Conservation (phyloP, 2,888 invertebrate species). For the Choristoneura rosaceana region DNA sequence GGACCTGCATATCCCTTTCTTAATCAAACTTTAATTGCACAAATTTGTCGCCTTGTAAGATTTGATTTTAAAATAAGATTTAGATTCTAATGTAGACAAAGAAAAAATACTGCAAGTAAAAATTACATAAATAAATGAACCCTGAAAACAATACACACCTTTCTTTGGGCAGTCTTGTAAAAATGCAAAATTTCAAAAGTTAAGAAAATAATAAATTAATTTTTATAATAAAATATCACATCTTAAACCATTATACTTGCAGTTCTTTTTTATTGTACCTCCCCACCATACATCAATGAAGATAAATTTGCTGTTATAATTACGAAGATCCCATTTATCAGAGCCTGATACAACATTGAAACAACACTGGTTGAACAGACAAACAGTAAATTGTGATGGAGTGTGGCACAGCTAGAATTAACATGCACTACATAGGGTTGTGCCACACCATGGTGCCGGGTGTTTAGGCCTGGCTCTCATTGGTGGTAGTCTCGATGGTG, state of each 20-base stretch:
- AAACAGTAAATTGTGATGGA: constrained; percentile 62
- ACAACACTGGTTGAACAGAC: constrained; percentile 55
- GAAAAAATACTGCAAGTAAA: constrained; percentile 42
- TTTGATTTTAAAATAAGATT: constrained; percentile 38
- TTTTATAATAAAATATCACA: constrained; percentile 80
- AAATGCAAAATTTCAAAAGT: constrained; percentile 41
- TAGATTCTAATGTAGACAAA: constrained; percentile 38
- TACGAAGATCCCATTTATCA: constrained; percentile 57
- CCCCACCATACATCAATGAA: constrained; percentile 56
- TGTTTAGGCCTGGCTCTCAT: constrained; percentile 82
- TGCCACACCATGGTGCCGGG: constrained; percentile 61
- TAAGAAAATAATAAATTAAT: constrained; percentile 64
- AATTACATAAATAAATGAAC: constrained; percentile 9
- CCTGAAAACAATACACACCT: constrained; percentile 6
- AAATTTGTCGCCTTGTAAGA: constrained; percentile 28
- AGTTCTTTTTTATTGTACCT: constrained; percentile 68
- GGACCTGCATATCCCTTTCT: constrained; percentile 72
- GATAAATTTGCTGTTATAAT: constrained; percentile 53
- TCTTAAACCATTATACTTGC: constrained; percentile 79
- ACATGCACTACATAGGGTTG: constrained; percentile 70
- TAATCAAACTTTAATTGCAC: constrained; percentile 46
- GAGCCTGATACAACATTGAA: constrained; percentile 64
- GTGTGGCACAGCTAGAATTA: constrained; percentile 72
- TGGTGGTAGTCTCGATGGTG: constrained; percentile 78
- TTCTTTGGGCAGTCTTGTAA: constrained; percentile 9